These are phyloP conservation scores for Caerostris darwini DNA, from an alignment of 1,140 invertebrate genomes.

Conservation along the genomic window DNA sequence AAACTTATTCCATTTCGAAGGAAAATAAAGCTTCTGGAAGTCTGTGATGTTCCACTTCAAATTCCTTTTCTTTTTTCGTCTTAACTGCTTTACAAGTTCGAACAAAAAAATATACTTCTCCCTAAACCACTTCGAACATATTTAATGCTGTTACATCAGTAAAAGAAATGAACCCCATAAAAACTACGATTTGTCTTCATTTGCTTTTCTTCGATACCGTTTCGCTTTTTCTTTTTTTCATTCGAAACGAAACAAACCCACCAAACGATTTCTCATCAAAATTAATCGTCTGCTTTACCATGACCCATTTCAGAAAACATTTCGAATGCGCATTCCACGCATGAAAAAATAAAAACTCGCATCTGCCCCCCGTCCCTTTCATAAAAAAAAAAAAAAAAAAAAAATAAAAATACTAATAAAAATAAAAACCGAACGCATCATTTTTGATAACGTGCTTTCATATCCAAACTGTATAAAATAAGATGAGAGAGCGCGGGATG, in stretches of 20 bases:
- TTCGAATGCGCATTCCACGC: conserved; percentile 47
- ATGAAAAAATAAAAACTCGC: conserved; percentile 58
- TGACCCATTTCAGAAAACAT: conserved; percentile 41
- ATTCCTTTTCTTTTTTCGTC: not conserved
- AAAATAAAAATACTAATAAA: too few species aligned
- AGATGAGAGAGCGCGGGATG: not conserved
- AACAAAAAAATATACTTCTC: not conserved
- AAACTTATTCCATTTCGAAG: not conserved
- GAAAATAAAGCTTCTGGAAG: not conserved
- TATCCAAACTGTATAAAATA: conserved; percentile 41
- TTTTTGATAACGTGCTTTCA: conserved; percentile 69
- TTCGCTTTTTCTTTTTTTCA: not conserved
- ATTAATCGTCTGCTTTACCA: conserved; percentile 52
- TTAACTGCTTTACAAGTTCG: not conserved
- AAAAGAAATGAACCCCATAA: conserved; percentile 24
- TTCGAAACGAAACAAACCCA: not conserved
- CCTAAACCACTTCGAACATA: conserved; percentile 16
- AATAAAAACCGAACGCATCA: conserved; percentile 22
- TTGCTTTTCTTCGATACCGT: conserved; percentile 6
- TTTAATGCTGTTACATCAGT: not conserved
- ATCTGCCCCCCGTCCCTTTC: not conserved
- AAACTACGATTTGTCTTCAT: conserved; percentile 45
- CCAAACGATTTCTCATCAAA: conserved; percentile 41
- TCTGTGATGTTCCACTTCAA: not conserved
- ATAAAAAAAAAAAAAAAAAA: too few species aligned